Conservation (phyloP, 1,140 invertebrate species). For the Pseudobourletiella spinata region DNA sequence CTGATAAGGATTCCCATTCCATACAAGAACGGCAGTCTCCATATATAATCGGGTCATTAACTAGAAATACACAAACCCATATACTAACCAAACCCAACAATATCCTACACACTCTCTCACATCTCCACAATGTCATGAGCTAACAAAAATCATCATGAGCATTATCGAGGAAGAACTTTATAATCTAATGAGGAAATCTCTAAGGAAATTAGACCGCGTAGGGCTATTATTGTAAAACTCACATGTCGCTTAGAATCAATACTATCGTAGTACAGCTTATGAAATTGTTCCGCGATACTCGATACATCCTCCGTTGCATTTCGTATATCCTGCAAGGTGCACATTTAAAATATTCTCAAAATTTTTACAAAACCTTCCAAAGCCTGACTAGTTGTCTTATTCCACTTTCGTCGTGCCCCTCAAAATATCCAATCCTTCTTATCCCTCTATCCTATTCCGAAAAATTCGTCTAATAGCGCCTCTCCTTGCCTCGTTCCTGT, state of each 20-base stretch:
- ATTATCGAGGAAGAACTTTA: background rate
- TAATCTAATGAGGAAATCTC: too few species aligned
- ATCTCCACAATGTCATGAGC: background rate
- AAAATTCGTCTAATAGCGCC: too few species aligned
- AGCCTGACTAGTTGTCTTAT: too few species aligned
- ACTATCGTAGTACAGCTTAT: conserved; percentile 69
- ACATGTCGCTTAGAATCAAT: conserved; percentile 71
- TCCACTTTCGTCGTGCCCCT: too few species aligned
- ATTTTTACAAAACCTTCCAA: background rate
- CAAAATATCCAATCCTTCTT: too few species aligned
- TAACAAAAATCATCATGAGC: background rate
- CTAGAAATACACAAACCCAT: conserved; percentile 40
- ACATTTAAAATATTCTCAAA: background rate
- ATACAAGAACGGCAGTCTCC: conserved; percentile 65
- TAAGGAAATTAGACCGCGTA: too few species aligned
- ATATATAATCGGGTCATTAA: conserved; percentile 65
- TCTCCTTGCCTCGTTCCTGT: too few species aligned
- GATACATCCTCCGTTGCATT: conserved; percentile 61
- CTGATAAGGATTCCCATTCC: conserved; percentile 66
- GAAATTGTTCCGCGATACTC: conserved; percentile 68
- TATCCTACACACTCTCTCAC: background rate
- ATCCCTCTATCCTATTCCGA: too few species aligned
- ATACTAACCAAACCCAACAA: background rate
- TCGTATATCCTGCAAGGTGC: conserved; percentile 42
- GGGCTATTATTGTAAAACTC: too few species aligned